Conservation (phyloP, 1,140 invertebrate species). For the Tenebrio molitor region DNA sequence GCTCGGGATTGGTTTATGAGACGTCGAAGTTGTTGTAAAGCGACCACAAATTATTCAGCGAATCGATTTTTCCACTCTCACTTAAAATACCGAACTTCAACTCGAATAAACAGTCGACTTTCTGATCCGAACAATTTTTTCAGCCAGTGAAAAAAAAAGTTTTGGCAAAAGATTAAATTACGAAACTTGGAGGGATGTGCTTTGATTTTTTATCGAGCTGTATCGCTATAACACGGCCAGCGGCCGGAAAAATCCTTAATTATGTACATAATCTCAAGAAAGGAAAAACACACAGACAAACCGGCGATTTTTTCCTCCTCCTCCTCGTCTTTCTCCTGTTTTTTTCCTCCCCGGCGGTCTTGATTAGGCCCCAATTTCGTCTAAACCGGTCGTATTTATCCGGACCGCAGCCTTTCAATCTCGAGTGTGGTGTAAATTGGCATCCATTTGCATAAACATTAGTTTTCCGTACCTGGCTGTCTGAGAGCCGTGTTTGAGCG, state of each 20-base stretch:
- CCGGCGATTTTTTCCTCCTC: not conserved
- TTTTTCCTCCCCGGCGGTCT: no score
- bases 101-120: not conserved
- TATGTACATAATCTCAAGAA: not conserved
- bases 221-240: not conserved
- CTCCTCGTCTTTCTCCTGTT: no score
- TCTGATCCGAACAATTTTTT: not conserved
- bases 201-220: not conserved
- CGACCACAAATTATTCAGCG: not conserved
- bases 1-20: no score
- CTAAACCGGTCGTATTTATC: slow-evolving; percentile 22
- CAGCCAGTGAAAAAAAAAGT: not conserved
- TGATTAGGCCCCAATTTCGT: no score
- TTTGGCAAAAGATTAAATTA: not conserved
- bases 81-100: not conserved
- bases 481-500: slow-evolving; percentile 32
- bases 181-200: not conserved
- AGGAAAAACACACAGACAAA: not conserved
- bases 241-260: not conserved
- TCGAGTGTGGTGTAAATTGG: slow-evolving; percentile 37
- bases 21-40: no score
- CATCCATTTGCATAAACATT: slow-evolving; percentile 35
- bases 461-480: slow-evolving; percentile 27
- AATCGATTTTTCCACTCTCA: not conserved
- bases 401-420: slow-evolving; percentile 26